phyloP scores from a whole-genome alignment of 2,113 vertebrate species.

The Rhipidura dahli region DNA sequence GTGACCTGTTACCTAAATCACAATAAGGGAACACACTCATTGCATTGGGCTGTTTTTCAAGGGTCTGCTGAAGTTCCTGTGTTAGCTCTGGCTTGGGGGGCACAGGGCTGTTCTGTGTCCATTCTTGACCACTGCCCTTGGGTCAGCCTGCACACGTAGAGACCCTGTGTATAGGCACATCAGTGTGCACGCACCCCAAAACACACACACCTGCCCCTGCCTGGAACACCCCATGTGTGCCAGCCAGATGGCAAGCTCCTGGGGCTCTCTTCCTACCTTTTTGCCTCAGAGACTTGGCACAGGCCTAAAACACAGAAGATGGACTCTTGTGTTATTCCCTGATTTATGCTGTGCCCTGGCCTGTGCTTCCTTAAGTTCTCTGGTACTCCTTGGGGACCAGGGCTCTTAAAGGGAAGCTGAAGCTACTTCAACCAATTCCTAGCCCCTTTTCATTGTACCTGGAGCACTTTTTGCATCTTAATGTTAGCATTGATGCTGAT shows the following conservation, averaged over 20 bases:
- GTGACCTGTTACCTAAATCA: background rate
- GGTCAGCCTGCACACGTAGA: accelerated
- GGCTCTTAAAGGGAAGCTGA: background rate
- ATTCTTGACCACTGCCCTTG: background rate
- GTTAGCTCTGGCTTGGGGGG: background rate
- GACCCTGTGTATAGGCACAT: too few relatives aligned
- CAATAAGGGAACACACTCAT: accelerated
- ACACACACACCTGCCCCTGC: background rate
- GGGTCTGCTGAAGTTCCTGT: background rate
- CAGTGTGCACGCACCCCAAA: background rate
- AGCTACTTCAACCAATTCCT: background rate
- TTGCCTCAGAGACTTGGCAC: background rate
- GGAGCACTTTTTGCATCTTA: background rate
- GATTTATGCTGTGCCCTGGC: background rate
- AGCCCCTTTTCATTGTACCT: background rate
- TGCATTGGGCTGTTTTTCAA: background rate
- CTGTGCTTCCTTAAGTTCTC: background rate
- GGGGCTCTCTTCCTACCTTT: background rate
- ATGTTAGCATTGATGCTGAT: background rate
- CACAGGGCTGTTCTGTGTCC: accelerated
- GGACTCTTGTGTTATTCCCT: background rate
- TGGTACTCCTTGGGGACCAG: background rate
- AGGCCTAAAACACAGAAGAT: accelerated
- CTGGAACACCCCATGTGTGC: background rate
- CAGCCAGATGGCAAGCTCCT: background rate